These are phyloP conservation scores for Mesoligia furuncula DNA, from an alignment of 2,888 invertebrate genomes.

Conservation along the genomic window DNA sequence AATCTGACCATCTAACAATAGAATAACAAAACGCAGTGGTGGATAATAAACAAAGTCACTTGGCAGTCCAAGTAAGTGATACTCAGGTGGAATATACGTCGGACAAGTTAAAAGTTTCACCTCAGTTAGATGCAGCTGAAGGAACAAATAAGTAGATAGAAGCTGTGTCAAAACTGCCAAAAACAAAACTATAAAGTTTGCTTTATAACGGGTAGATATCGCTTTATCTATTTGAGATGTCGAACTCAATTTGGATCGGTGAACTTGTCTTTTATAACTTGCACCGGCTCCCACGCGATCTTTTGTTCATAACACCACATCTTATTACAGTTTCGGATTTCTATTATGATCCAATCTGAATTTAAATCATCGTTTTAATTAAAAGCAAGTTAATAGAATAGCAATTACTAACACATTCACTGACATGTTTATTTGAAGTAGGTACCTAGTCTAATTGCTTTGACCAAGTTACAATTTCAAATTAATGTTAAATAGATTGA, in stretches of 20 bases:
- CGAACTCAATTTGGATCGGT: constrained; percentile 86
- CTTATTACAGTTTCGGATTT: constrained; percentile 64
- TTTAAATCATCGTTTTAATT: constrained; percentile 73
- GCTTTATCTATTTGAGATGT: constrained; percentile 89
- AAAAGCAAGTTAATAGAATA: constrained; percentile 73
- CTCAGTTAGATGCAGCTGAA: constrained; percentile 85
- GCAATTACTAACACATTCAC: constrained; percentile 78
- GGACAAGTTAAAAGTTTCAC: constrained; percentile 87
- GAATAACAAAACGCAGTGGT: constrained; percentile 63
- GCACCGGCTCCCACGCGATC: constrained; percentile 64
- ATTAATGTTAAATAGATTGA: constrained; percentile 70
- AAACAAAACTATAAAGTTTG: constrained; percentile 91
- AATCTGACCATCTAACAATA: constrained; percentile 71
- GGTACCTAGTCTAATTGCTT: constrained; percentile 77
- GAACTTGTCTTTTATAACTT: constrained; percentile 79
- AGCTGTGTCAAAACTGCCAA: constrained; percentile 90
- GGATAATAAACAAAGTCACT: constrained; percentile 80
- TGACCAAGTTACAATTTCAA: constrained; percentile 75
- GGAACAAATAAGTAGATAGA: constrained; percentile 90
- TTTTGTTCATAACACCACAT: constrained; percentile 69
- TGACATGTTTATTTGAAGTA: constrained; percentile 77
- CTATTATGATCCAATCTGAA: constrained; percentile 68
- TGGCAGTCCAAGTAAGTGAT: constrained; percentile 80
- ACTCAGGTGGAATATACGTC: constrained; percentile 84
- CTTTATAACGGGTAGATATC: constrained; percentile 88